Percentiles rank a stretch among this genome's conserved stretches.
phyloP scores from a whole-genome alignment of 2,888 invertebrate species.

The Cremastinae sp. region DNA sequence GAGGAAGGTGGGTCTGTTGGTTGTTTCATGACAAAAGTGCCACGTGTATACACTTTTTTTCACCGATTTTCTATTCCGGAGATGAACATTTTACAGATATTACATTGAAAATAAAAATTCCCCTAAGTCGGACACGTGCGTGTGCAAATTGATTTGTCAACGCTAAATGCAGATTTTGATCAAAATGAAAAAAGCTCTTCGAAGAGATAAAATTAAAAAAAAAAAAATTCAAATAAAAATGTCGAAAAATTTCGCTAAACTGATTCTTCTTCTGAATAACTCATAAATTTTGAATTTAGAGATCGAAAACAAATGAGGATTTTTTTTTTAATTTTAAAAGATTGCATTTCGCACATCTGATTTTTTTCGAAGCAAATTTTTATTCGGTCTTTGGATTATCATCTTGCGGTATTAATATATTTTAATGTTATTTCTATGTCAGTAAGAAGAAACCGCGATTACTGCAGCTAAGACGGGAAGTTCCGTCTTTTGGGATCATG shows the following conservation, averaged over 20 bases:
- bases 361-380: no score
- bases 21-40: constrained; percentile 28
- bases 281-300: no score
- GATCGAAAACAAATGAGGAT: no score
- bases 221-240: not conserved
- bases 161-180: constrained; percentile 1
- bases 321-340: no score
- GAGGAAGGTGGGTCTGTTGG: constrained; percentile 32
- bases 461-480: no score
- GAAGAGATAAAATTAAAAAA: not conserved
- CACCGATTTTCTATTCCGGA: not conserved
- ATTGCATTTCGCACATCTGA: no score
- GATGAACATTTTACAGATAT: constrained; percentile 25
- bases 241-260: no score
- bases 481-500: not conserved
- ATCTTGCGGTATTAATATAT: no score
- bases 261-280: no score
- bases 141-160: constrained; percentile 7
- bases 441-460: no score
- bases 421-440: no score
- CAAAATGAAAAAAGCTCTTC: not conserved
- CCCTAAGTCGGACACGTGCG: not conserved
- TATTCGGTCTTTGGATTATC: no score
- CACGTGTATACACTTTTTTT: not conserved
- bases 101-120: not conserved